Evolutionary conservation across 2,113 vertebrate genomes (phyloP).

Genomic region (Tympanuchus pallidicinctus): DNA sequence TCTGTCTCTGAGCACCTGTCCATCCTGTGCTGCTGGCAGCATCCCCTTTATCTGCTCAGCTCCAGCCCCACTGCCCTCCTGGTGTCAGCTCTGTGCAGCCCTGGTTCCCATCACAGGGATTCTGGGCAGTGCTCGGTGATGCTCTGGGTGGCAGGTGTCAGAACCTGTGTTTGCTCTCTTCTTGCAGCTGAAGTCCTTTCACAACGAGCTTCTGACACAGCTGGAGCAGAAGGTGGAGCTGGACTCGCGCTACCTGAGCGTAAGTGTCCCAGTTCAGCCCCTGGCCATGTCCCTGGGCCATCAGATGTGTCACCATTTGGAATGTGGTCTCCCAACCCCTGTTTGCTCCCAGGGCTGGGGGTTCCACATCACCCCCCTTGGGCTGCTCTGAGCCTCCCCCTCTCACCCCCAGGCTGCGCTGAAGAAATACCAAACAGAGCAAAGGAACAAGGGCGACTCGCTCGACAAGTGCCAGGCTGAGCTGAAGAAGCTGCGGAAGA

Average conservation of each 20-base stretch:
- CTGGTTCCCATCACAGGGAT: neutral
- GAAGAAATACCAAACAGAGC: slow-evolving; percentile 97
- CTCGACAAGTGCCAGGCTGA: slow-evolving; percentile 96
- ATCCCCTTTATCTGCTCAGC: neutral
- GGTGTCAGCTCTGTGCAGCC: neutral
- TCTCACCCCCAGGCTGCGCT: slow-evolving; percentile 86
- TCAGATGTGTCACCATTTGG: fast-evolving
- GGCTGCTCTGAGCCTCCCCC: neutral
- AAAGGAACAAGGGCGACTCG: slow-evolving; percentile 93
- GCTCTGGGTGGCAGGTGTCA: neutral
- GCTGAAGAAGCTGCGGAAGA: slow-evolving; percentile 97
- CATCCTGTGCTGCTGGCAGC: neutral
- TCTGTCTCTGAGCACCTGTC: neutral
- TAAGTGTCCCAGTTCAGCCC: slow-evolving; percentile 74
- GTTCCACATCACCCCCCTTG: neutral
- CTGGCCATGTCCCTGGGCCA: fast-evolving
- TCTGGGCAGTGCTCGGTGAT: neutral
- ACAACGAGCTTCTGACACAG: slow-evolving; percentile 94
- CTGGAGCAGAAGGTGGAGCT: slow-evolving; percentile 99
- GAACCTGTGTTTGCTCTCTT: neutral
- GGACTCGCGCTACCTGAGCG: slow-evolving; percentile 95
- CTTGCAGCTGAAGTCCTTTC: slow-evolving; percentile 94
- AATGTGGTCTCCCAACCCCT: neutral
- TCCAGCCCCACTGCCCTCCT: neutral
- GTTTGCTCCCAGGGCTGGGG: fast-evolving